These are phyloP conservation scores for Villa cingulata DNA, from an alignment of 2,888 invertebrate species.

Conservation along the genomic window DNA sequence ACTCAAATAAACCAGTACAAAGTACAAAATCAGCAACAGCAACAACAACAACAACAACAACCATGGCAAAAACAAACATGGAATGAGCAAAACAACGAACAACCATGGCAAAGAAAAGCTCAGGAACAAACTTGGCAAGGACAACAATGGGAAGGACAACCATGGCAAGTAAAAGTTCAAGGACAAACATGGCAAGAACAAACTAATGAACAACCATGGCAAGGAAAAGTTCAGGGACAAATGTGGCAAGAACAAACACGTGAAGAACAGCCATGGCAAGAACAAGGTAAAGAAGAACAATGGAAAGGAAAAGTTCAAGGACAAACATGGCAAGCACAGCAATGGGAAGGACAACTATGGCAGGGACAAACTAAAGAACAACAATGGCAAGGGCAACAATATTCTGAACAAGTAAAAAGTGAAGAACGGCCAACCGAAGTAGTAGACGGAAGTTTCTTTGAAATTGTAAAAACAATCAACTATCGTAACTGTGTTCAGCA, in stretches of 20 bases:
- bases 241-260: not conserved
- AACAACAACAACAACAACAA: too few relatives aligned
- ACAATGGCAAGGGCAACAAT: too few relatives aligned
- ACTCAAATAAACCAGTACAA: not conserved
- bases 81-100: not conserved
- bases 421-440: conserved; percentile 18
- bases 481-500: conserved; percentile 48
- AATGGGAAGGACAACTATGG: not conserved
- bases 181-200: not conserved
- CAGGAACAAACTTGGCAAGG: not conserved
- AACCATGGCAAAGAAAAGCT: not conserved
- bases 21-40: not conserved
- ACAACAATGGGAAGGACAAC: not conserved
- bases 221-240: conserved; percentile 30
- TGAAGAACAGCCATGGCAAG: too few relatives aligned
- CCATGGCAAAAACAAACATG: not conserved
- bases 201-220: conserved; percentile 1
- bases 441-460: conserved; percentile 38
- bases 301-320: too few relatives aligned
- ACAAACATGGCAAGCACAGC: too few relatives aligned
- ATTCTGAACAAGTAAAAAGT: too few relatives aligned
- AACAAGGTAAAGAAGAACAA: too few relatives aligned
- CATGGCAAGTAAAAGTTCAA: not conserved
- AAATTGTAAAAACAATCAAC: conserved; percentile 54
- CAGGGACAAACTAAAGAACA: not conserved